Evolutionary conservation across 1,140 invertebrate species (phyloP), one percentile per base, ranked within the genome.

Genomic region (Diorhabda carinulata): DNA sequence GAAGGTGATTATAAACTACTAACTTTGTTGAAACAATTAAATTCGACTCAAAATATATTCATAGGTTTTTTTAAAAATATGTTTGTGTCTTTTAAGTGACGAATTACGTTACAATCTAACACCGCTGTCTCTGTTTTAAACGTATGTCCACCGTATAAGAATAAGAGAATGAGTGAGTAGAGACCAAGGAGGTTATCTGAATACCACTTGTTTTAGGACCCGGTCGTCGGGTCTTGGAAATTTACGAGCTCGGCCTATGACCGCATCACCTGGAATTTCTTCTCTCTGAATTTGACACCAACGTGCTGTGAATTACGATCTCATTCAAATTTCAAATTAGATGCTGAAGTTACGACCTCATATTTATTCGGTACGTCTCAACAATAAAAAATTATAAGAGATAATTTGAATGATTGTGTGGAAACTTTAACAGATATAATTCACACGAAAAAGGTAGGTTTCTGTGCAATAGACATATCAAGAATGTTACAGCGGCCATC

Each of bases 111-210:
- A 25, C 25, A 25, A 25, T 25, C 25, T 25, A 25, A 25, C 25
- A 25, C 25, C 25, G 25, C 25, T 25, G 25, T 25, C 25, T 25
- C 25, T 25, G 25, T 25, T 75, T 70, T 71, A 62, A 65, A 75
- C 69, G 70, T 70, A 72, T 73, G 68, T 69, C 70, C 68, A 70
- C 69, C 66, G 70, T 70, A 52, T 8, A 74, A 75, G 74, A 77
- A 74, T 72, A 52, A 52, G 74, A 75, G 74, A 77, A 74, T 72
- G 71, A 76, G 73, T 71, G 63, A 71, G 68, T 74, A 69, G 66
- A 67, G 76, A 71, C 72, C 72, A 74, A 72, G 61, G n/a, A 72
- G 76, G 76, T 77, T 77, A 77, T 77, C 76, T 74, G 76, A 73
- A 71, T 73, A 75, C 72, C 74, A 75, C 76, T 77, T 74, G 76